A percentile compares a stretch with the other conserved stretches of the same genome.
These are phyloP conservation scores for Anguilla marmorata DNA, from an alignment of 2,797 vertebrate species.

Conservation along the genomic window DNA sequence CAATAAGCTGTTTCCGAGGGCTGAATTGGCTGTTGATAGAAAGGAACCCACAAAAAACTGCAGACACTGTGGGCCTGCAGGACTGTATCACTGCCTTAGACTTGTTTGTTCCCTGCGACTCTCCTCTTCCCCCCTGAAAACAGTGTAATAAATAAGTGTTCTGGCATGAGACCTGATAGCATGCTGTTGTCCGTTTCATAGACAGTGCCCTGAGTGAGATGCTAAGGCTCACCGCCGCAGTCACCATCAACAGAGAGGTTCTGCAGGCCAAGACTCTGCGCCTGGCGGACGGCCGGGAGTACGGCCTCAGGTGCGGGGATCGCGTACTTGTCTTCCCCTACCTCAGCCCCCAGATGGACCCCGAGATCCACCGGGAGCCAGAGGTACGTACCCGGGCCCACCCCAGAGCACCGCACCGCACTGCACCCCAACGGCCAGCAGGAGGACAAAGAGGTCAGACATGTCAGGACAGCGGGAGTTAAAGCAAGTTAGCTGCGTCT, in stretches of 20 bases:
- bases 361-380: constrained; percentile 79
- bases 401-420: neutral
- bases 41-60: too few species aligned
- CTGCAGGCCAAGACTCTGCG: constrained; percentile 69
- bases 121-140: neutral
- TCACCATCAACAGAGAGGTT: constrained; percentile 82
- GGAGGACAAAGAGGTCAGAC: neutral
- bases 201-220: constrained; percentile 77
- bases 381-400: constrained; percentile 68
- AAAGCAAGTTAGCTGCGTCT: neutral
- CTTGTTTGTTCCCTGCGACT: too few species aligned
- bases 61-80: too few species aligned
- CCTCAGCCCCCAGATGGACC: constrained; percentile 87
- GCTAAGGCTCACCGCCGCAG: constrained; percentile 81
- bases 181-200: constrained; percentile 43
- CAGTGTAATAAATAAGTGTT: neutral
- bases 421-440: neutral
- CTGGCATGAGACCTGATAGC: constrained; percentile 29
- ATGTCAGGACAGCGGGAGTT: neutral
- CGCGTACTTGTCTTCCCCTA: constrained; percentile 83
- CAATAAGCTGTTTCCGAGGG: too few species aligned
- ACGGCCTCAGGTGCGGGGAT: constrained; percentile 78
- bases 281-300: constrained; percentile 72
- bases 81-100: too few species aligned
- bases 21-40: too few species aligned